Base-by-base conservation (phyloP, 2,888 invertebrate species). In the Archips crataeganus region DNA sequence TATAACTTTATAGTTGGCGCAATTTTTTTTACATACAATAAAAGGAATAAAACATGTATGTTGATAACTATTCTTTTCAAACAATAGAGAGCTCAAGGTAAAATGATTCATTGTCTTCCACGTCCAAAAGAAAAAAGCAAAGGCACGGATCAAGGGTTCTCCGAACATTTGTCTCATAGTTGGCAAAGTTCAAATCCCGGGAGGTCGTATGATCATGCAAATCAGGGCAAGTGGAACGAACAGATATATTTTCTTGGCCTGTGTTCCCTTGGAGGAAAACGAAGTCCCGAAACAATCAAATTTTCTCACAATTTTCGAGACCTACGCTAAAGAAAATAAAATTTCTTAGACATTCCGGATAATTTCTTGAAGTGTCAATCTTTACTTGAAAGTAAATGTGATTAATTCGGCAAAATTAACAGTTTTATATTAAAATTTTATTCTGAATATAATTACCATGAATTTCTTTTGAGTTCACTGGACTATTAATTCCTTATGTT, bases 271-370 rank as follows among this genome's bases (percentile, higher is more conserved):
- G 34, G 67, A 67, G 70, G 47, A 73, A 70, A 75, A 76, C 47
- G 60, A n/a, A 70, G 74, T 75, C 76, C 77, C 78, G 67, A 78
- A 79, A 82, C 79, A 82, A 86, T 84, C 75, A 80, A 80, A 81
- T 82, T 81, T 75, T 68, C 67, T 47, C 73, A 69, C 63, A 78
- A 80, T 76, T 79, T 82, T 80, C 78, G 79, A 73, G 78, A 77
- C 65, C 45, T 47, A 47, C 11, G 39, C 39, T 4, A 39, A 39
- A 39, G 39, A 39, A 39, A 39, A 39, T 39, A 39, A 39, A 39
- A n/a, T 42, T 62, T 45, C 45, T 36, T 3, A 0, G 36, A 36
- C 4, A n/a, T 66, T 42, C n/a, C n/a, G n/a, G n/a, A n/a, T 60
- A 61, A 34, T 54, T 51, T 49, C 54, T 10, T 49, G 47, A 34